Conservation (phyloP, 2,888 invertebrate species). For the Rugalucina vietnamica region DNA sequence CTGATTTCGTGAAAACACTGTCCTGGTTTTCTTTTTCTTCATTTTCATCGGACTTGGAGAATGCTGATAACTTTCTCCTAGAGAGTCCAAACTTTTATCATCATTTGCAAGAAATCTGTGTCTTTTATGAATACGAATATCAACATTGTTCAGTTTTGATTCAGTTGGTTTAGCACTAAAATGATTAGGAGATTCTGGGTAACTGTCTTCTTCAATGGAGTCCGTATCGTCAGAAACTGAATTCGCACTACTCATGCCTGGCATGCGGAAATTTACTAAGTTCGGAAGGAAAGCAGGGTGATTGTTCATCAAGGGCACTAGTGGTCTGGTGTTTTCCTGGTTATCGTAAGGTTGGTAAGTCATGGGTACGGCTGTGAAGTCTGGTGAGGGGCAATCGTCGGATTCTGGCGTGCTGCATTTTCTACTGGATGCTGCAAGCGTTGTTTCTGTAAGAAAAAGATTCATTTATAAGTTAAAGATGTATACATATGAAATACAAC, state of each 20-base stretch:
- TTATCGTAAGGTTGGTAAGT: not conserved
- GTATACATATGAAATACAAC: too few relatives aligned
- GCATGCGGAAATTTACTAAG: not conserved
- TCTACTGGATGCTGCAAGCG: not conserved
- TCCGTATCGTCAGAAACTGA: not conserved
- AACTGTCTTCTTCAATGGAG: not conserved
- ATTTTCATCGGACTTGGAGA: constrained; percentile 58
- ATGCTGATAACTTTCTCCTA: constrained; percentile 56
- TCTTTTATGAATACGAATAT: not conserved
- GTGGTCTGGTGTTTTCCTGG: not conserved
- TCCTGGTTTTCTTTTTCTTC: constrained; percentile 61
- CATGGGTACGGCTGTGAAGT: not conserved
- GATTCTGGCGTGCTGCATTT: constrained; percentile 61
- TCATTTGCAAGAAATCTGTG: not conserved
- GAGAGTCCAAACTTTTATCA: constrained; percentile 62
- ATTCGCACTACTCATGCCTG: not conserved
- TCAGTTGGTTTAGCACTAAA: not conserved
- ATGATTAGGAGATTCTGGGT: not conserved
- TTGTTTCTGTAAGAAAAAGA: not conserved
- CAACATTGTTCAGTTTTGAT: not conserved
- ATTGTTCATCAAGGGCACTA: too few relatives aligned
- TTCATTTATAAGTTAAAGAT: too few relatives aligned
- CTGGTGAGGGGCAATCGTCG: constrained; percentile 54
- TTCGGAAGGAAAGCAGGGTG: too few relatives aligned
- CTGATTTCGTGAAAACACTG: constrained; percentile 61